Evolutionary conservation across 2,797 vertebrate species (phyloP), one percentile per base, ranked within the genome.

Genomic region (Telmatherina bonti): DNA sequence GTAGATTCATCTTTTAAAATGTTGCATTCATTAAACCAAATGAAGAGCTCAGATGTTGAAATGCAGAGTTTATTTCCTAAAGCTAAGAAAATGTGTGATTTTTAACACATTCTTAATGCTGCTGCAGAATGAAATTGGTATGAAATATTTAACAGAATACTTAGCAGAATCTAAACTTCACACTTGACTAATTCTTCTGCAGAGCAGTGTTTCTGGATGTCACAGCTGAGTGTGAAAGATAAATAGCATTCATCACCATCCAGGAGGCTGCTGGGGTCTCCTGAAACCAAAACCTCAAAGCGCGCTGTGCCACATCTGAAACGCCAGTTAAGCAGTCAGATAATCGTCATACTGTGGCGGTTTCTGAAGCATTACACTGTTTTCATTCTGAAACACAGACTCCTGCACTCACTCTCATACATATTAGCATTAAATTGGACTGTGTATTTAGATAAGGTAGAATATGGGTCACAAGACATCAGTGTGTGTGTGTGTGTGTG

Each of bases 381-480:
- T 0, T 54, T 77, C 27, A 64, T 52, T 0, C 52, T 41, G 49
- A 29, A 29, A 24, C 18, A 58, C 29, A 26, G 33, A 56, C 58
- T 4, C 31, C 5, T 35, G 56, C 13, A 27, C 31, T 35, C 0
- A 22, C 62, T 16, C 58, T 20, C 41, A 61, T 49, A 9, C 31
- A 16, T n/a, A 43, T 30, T 59, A 22, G 30, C 53, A 45, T 76
- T 47, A 64, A 72, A 76, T 57, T 51, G 66, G 68, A 58, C 60
- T 71, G 47, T 59, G 64, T 76, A 68, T 88, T 78, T 62, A 62
- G 71, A 88, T 72, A 74, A 63, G 68, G 43, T 69, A 12, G 74
- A 74, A 89, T 87, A 76, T 91, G 86, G 87, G 87, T 88, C 86
- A 88, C 62, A 74, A 72, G 85, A 82, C 85, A 89, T 74, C 64